phyloP scores from a whole-genome alignment of 2,888 invertebrate genomes.

The Dynastes maya region DNA sequence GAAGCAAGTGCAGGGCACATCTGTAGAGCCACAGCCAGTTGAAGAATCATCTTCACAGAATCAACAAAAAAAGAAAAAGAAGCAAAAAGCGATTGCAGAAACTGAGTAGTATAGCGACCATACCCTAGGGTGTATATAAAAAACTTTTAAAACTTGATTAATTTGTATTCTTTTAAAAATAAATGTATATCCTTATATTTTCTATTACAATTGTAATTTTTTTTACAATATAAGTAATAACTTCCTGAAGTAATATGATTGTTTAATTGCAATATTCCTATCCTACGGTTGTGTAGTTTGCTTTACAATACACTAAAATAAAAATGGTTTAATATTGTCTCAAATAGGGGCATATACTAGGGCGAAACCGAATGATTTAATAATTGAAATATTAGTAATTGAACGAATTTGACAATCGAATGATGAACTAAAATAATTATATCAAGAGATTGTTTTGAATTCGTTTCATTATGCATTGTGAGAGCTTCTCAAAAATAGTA shows the following conservation, averaged over 20 bases:
- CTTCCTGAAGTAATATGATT: slow-evolving; percentile 17
- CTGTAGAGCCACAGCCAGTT: background rate
- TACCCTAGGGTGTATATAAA: slow-evolving; percentile 44
- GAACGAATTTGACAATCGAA: too few species aligned
- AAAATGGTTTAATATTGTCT: slow-evolving; percentile 41
- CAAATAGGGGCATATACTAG: too few species aligned
- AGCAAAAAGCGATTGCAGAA: slow-evolving; percentile 53
- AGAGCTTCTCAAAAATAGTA: too few species aligned
- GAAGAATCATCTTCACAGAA: background rate
- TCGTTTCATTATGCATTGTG: too few species aligned
- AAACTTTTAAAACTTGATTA: background rate
- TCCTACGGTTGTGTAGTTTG: slow-evolving; percentile 68
- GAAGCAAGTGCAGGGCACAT: slow-evolving; percentile 45
- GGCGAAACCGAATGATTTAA: too few species aligned
- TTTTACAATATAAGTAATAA: slow-evolving; percentile 31
- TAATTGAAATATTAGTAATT: too few species aligned
- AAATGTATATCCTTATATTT: background rate
- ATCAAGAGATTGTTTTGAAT: too few species aligned
- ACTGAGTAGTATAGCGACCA: background rate
- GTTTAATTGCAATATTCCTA: slow-evolving; percentile 50
- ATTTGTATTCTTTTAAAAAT: slow-evolving; percentile 13
- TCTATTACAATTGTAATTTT: slow-evolving; percentile 55
- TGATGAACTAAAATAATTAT: too few species aligned
- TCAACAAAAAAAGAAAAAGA: slow-evolving; percentile 48
- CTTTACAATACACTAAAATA: slow-evolving; percentile 71